Evolutionary conservation across 2,888 invertebrate species (phyloP).

Genomic region (Ichneumon xanthorius): DNA sequence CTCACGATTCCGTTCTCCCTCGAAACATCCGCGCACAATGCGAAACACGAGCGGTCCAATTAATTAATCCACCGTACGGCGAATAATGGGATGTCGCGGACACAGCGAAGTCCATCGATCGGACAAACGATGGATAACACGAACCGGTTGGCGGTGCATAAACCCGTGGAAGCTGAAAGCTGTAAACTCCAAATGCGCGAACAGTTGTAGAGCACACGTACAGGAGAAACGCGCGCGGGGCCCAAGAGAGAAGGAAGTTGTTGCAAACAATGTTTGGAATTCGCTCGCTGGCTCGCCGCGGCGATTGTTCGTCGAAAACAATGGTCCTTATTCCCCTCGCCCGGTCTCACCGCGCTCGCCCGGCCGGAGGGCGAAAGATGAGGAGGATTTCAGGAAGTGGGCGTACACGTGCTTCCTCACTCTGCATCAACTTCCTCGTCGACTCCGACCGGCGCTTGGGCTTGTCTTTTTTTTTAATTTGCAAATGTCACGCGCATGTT

Average conservation of each 20-base stretch:
- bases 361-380: neutral
- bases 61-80: constrained; percentile 49
- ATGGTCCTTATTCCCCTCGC: constrained; percentile 51
- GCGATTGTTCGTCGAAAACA: constrained; percentile 62
- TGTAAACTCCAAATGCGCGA: constrained; percentile 45
- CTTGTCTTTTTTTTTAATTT: neutral
- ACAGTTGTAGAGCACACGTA: constrained; percentile 19
- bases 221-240: neutral
- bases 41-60: constrained; percentile 29
- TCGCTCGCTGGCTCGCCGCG: constrained; percentile 32
- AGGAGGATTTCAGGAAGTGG: constrained; percentile 44
- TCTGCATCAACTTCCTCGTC: constrained; percentile 11
- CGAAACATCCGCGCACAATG: constrained; percentile 12
- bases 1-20: constrained; percentile 14
- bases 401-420: constrained; percentile 41
- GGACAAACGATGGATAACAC: constrained; percentile 52
- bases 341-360: constrained; percentile 22
- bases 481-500: neutral
- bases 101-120: constrained; percentile 42
- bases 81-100: constrained; percentile 47
- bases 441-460: neutral
- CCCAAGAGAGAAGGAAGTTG: constrained; percentile 52
- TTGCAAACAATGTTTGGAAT: constrained; percentile 65
- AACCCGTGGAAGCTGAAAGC: constrained; percentile 9
- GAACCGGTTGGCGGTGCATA: constrained; percentile 5